These are phyloP conservation scores for Drosophila sucinea DNA, from an alignment of 1,140 invertebrate species.

Conservation along the genomic window DNA sequence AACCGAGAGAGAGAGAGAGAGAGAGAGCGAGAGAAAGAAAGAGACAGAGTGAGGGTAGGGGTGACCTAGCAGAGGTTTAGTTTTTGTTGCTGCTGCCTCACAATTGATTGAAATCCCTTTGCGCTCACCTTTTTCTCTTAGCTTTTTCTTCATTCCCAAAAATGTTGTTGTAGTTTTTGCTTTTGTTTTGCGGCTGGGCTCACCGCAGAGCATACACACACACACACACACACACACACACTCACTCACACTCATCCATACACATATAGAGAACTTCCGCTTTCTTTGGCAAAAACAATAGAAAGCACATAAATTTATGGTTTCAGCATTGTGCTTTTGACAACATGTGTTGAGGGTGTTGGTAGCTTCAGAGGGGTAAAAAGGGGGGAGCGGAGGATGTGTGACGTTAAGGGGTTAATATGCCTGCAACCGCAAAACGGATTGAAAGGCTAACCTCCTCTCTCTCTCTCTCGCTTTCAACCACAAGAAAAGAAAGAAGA, in stretches of 20 bases:
- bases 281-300: slow-evolving; percentile 81
- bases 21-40: slow-evolving; percentile 22
- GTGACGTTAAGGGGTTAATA: slow-evolving; percentile 77
- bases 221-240: slow-evolving; percentile 20
- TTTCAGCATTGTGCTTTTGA: slow-evolving; percentile 81
- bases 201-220: slow-evolving; percentile 20
- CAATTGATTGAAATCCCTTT: slow-evolving; percentile 80
- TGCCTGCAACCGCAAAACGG: slow-evolving; percentile 79
- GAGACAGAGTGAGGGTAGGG: slow-evolving; percentile 20
- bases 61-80: slow-evolving; percentile 63
- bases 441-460: slow-evolving; percentile 46
- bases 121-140: slow-evolving; percentile 70
- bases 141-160: slow-evolving; percentile 24
- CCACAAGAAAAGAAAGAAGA: neutral
- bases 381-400: neutral
- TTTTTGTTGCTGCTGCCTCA: slow-evolving; percentile 68
- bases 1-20: slow-evolving; percentile 19
- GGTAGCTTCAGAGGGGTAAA: slow-evolving; percentile 5
- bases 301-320: slow-evolving; percentile 81
- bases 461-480: neutral
- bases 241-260: neutral
- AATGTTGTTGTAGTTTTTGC: slow-evolving; percentile 55
- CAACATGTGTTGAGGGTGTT: slow-evolving; percentile 66
- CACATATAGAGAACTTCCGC: slow-evolving; percentile 66
- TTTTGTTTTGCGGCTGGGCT: slow-evolving; percentile 29